These are phyloP conservation scores for Pantherophis vulpinus DNA, from an alignment of 2,797 vertebrate species.

Conservation along the genomic window DNA sequence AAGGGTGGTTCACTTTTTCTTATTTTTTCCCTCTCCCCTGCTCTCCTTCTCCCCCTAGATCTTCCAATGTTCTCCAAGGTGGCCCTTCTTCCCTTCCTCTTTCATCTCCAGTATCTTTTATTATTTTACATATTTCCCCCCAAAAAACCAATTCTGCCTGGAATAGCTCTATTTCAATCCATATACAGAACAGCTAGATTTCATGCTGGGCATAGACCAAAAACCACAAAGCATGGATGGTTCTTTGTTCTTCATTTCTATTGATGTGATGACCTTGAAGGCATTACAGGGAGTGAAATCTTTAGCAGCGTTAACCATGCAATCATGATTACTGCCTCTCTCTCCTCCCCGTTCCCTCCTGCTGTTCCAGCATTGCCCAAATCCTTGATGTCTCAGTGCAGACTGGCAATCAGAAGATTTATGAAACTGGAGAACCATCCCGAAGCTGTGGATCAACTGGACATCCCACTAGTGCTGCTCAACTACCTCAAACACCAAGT, in stretches of 20 bases:
- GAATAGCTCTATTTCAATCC: neutral
- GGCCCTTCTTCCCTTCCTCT: neutral
- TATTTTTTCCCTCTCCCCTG: neutral
- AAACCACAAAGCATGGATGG: neutral
- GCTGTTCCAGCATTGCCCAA: constrained; percentile 76
- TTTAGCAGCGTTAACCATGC: neutral
- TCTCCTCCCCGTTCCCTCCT: constrained; percentile 13
- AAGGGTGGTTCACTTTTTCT: neutral
- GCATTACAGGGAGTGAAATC: no score
- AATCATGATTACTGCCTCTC: neutral
- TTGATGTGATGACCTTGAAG: no score
- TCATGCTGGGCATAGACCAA: neutral
- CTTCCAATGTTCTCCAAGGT: neutral
- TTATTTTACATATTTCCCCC: neutral
- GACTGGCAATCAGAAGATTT: constrained; percentile 77
- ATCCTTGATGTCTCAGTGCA: constrained; percentile 82
- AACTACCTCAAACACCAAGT: constrained; percentile 80
- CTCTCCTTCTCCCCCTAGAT: neutral
- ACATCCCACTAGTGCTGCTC: constrained; percentile 77
- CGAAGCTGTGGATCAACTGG: constrained; percentile 73
- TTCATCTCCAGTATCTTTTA: neutral
- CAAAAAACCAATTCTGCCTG: neutral
- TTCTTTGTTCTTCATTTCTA: neutral
- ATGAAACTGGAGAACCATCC: constrained; percentile 69
- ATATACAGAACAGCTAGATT: neutral